phyloP scores from a whole-genome alignment of 64 coral and sea anemone species.

The Stichodactyla helianthus region DNA sequence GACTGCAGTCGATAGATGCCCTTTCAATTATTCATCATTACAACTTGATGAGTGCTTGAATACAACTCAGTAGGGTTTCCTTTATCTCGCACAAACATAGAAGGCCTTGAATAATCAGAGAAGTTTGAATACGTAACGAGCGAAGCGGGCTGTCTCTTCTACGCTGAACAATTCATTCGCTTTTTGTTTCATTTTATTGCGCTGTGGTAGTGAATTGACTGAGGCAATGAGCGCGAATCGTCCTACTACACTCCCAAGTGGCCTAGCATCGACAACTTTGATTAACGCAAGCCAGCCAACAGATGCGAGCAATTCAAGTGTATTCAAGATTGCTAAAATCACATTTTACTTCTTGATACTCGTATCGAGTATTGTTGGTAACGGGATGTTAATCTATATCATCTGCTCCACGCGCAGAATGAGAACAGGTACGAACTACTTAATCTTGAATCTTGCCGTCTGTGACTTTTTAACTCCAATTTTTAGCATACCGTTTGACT shows the following conservation, averaged over 20 bases:
- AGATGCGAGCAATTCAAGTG: background rate
- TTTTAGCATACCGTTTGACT: conserved; percentile 51
- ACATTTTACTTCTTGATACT: conserved; percentile 35
- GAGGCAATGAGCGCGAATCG: background rate
- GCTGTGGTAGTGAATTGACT: background rate
- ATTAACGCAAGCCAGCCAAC: background rate
- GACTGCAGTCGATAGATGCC: background rate
- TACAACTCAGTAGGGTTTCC: background rate
- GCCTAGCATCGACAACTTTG: background rate
- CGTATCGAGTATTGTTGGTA: conserved; percentile 23
- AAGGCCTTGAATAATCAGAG: background rate
- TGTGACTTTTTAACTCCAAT: conserved; percentile 41
- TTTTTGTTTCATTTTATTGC: background rate
- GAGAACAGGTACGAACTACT: conserved; percentile 33
- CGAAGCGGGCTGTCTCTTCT: background rate
- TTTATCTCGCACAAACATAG: background rate
- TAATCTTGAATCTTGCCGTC: conserved; percentile 55
- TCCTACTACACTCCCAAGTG: background rate
- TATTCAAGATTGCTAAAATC: conserved; percentile 11
- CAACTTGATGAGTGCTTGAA: background rate
- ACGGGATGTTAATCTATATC: conserved; percentile 28
- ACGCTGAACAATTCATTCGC: background rate
- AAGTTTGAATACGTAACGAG: background rate
- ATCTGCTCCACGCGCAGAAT: conserved; percentile 32
- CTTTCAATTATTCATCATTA: background rate